Percentiles rank a stretch among this genome's conserved stretches.
Evolutionary conservation across 1,140 invertebrate genomes (phyloP).

Genomic region (Bombus polaris): DNA sequence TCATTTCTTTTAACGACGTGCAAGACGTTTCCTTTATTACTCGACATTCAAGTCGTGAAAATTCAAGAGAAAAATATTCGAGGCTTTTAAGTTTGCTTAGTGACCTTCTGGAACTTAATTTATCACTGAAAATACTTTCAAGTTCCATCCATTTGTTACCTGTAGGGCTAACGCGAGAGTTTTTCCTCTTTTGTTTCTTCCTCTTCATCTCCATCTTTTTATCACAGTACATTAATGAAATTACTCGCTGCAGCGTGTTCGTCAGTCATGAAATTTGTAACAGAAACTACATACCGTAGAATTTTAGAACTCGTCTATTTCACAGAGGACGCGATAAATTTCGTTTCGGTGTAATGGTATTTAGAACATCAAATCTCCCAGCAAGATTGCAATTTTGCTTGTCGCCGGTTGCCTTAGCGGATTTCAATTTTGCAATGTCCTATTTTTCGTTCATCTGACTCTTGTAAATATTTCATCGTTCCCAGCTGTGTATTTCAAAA

Average conservation of each 20-base stretch:
- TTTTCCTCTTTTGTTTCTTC: neutral
- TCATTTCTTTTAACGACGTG: neutral
- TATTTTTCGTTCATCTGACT: neutral
- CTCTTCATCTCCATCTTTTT: too few species aligned
- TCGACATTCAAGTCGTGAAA: neutral
- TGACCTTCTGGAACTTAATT: neutral
- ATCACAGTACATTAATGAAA: neutral
- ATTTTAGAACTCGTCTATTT: neutral
- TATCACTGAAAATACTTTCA: neutral
- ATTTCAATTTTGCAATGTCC: conserved; percentile 16
- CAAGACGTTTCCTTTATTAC: neutral
- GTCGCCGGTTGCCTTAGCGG: neutral
- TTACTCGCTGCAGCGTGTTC: neutral
- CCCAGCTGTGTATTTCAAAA: neutral
- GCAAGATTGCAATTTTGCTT: conserved; percentile 45
- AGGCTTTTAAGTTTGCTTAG: neutral
- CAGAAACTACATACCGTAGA: neutral
- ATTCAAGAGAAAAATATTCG: neutral
- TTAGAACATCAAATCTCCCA: conserved; percentile 45
- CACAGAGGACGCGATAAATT: conserved; percentile 37
- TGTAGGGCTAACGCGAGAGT: too few species aligned
- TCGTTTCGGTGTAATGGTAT: conserved; percentile 21
- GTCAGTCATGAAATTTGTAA: neutral
- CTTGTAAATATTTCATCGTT: conserved; percentile 6
- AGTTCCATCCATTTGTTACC: neutral